Conservation (phyloP, 2,797 vertebrate genomes). For the Labeo calbasu region DNA sequence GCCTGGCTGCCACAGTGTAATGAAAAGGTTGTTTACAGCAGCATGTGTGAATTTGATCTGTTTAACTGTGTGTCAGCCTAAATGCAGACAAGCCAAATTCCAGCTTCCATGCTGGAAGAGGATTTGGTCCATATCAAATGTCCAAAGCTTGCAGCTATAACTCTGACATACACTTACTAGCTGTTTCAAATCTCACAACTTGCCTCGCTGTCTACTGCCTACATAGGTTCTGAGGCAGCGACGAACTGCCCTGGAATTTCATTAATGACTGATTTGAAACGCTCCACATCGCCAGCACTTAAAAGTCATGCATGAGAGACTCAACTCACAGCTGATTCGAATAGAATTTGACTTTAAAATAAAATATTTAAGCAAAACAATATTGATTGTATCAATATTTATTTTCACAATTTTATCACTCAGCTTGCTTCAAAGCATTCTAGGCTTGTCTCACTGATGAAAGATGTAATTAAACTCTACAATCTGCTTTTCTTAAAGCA, state of each 20-base stretch:
- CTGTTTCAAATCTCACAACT: neutral
- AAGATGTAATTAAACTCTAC: neutral
- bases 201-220: conserved; percentile 4
- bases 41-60: conserved; percentile 20
- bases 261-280: no score
- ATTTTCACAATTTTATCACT: no score
- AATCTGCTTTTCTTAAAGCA: neutral
- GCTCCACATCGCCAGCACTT: neutral
- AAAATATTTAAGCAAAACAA: neutral
- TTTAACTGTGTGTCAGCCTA: conserved; percentile 29
- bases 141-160: conserved; percentile 5
- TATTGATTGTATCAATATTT: neutral
- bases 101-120: conserved; percentile 5
- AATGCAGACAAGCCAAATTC: conserved; percentile 7
- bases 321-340: neutral
- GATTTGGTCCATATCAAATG: neutral
- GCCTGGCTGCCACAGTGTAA: conserved; percentile 25
- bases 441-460: neutral
- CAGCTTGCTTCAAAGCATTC: neutral
- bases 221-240: neutral
- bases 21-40: conserved; percentile 17
- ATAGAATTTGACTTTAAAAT: neutral
- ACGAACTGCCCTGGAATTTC: neutral
- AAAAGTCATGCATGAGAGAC: neutral
- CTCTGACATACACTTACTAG: conserved; percentile 17